Evolutionary conservation across 2,797 vertebrate genomes (phyloP).

Genomic region (Sebastes minor): DNA sequence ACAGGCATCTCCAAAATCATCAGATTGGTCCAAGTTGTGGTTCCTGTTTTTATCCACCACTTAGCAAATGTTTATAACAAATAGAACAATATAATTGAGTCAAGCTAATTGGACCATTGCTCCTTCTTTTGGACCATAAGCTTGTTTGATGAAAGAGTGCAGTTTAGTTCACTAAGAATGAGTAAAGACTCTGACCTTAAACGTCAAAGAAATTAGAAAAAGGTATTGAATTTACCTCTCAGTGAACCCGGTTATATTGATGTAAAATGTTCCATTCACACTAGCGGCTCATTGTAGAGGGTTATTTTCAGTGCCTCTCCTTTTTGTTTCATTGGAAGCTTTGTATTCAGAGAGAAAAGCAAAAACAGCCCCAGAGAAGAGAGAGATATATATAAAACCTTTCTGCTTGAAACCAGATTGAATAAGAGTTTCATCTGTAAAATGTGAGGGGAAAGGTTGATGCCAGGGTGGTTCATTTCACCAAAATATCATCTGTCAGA

Average conservation of each 20-base stretch:
- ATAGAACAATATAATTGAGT: background rate
- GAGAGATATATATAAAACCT: background rate
- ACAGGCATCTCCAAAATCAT: background rate
- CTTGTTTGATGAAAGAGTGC: background rate
- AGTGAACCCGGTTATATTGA: background rate
- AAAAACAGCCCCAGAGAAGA: background rate
- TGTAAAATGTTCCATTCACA: background rate
- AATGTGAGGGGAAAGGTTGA: background rate
- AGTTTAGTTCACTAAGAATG: background rate
- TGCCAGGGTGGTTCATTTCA: background rate
- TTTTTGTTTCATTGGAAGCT: background rate
- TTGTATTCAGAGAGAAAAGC: background rate
- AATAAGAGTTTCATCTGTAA: background rate
- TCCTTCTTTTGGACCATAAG: background rate
- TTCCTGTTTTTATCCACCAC: background rate
- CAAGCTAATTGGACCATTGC: background rate
- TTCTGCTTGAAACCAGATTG: background rate
- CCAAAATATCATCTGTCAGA: background rate
- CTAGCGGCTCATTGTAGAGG: background rate
- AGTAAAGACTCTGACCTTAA: background rate
- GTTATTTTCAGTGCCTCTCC: background rate
- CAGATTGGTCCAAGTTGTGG: background rate
- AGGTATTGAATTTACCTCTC: background rate
- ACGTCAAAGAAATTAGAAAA: background rate
- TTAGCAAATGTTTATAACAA: background rate